Base-by-base conservation (phyloP, 1,140 invertebrate species). In the Cherax quadricarinatus region DNA sequence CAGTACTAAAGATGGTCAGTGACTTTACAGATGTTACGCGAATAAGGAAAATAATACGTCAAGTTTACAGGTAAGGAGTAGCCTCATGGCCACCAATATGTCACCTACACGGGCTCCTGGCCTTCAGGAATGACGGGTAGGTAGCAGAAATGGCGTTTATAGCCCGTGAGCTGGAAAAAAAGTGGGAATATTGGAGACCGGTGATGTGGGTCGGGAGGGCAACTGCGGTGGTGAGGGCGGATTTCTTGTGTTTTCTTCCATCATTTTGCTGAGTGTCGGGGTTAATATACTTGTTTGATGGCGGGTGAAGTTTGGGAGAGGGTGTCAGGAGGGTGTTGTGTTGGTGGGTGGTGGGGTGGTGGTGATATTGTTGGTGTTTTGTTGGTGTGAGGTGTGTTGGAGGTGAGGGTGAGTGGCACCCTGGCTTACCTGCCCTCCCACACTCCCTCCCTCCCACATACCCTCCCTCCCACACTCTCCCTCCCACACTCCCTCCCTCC, bases 1-100 rank as follows among this genome's bases (percentile, higher is more conserved):
- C 89, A 91, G 89, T 91, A 91, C 89, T 91, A 86, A 82, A 86
- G 84, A 91, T 91, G 89, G 89, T 91, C 89, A 91, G 89, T 91
- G 89, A 91, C 84, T 91, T 51, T 86, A 91, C 89, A 89, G 87
- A 89, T 89, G 87, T 89, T 89, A 89, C 79, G 87, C 82, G 87
- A 89, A 89, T 80, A 21, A 78, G 53, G 89, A 57, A 86, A 84
- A 80, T 91, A 86, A 91, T 86, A 81, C 79, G 49, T 80, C 83
- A 81, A 86, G 84, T 66, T 81, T 91, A 86, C 83, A 91, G 89
- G 89, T 91, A 86, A 86, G 60, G 18, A 57, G 24, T 14, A 6
- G 1, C 18, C 5, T 12, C 78, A 78, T 86, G 62, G 21, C 21
- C 21, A 18, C 78, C 1, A n/a, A 87, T 24, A 41, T 30, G 7